A percentile compares a stretch with the other conserved stretches of the same genome.
phyloP scores from a whole-genome alignment of 2,888 invertebrate species.

The Hanleya hanleyi region DNA sequence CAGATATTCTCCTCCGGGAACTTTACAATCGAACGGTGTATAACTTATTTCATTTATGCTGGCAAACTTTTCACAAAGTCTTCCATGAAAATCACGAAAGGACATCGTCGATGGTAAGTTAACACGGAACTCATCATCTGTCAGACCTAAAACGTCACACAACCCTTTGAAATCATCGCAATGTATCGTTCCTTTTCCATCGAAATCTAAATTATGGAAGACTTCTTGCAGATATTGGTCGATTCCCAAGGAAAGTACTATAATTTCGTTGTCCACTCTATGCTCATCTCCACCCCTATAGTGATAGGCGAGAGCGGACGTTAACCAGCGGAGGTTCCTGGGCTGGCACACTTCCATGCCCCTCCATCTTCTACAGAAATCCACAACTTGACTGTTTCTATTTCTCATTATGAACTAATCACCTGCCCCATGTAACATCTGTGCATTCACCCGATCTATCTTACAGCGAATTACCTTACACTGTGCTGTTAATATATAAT shows the following conservation, averaged over 20 bases:
- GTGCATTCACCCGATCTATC: too few relatives aligned
- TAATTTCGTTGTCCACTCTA: not conserved
- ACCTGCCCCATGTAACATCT: too few relatives aligned
- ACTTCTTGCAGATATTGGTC: not conserved
- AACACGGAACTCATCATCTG: not conserved
- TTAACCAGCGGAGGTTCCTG: not conserved
- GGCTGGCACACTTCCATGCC: too few relatives aligned
- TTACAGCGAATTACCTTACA: too few relatives aligned
- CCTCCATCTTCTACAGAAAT: too few relatives aligned
- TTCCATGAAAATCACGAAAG: not conserved
- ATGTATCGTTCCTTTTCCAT: not conserved
- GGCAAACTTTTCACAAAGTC: not conserved
- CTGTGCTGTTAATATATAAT: too few relatives aligned
- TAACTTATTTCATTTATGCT: not conserved
- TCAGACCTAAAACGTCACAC: not conserved
- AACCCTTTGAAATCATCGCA: not conserved
- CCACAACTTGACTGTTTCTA: too few relatives aligned
- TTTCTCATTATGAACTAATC: too few relatives aligned
- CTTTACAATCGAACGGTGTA: too few relatives aligned
- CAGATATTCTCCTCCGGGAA: too few relatives aligned
- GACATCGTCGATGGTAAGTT: not conserved
- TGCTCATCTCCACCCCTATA: not conserved
- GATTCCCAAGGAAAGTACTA: not conserved
- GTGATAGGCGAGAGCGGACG: not conserved
- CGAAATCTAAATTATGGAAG: not conserved